These are phyloP conservation scores for Acrobasis consociella DNA, from an alignment of 2,888 invertebrate genomes.

Conservation along the genomic window DNA sequence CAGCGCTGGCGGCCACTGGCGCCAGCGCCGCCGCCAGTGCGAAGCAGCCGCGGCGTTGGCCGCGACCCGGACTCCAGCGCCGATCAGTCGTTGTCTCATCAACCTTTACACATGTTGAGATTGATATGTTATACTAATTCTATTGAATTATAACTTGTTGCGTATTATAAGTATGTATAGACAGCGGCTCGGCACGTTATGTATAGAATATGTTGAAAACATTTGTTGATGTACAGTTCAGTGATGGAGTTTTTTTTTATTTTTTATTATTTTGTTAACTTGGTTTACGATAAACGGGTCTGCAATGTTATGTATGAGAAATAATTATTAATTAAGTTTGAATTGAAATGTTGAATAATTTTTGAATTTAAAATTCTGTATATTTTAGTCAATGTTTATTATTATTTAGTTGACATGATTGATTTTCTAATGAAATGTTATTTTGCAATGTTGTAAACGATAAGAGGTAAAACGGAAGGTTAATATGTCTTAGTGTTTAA, in stretches of 20 bases:
- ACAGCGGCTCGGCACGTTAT: conserved; percentile 44
- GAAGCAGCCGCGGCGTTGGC: conserved; percentile 22
- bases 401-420: conserved; percentile 67
- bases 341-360: conserved; percentile 66
- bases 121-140: conserved; percentile 82
- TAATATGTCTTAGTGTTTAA: conserved; percentile 78
- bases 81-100: conserved; percentile 70
- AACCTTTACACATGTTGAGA: conserved; percentile 81
- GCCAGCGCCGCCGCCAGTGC: conserved; percentile 31
- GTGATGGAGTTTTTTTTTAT: conserved; percentile 69
- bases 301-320: conserved; percentile 75
- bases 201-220: conserved; percentile 49
- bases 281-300: conserved; percentile 79
- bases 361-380: conserved; percentile 77
- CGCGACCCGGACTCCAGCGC: conserved; percentile 39
- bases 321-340: conserved; percentile 72
- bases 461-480: conserved; percentile 72
- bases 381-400: conserved; percentile 79
- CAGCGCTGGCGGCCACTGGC: conserved; percentile 29
- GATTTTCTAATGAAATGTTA: conserved; percentile 74
- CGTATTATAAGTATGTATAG: conserved; percentile 72
- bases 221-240: conserved; percentile 69
- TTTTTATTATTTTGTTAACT: conserved; percentile 76
- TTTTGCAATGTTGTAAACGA: conserved; percentile 77
- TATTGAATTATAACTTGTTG: conserved; percentile 82